Conservation (phyloP, 2,113 vertebrate genomes). For the Neomonachus schauinslandi region DNA sequence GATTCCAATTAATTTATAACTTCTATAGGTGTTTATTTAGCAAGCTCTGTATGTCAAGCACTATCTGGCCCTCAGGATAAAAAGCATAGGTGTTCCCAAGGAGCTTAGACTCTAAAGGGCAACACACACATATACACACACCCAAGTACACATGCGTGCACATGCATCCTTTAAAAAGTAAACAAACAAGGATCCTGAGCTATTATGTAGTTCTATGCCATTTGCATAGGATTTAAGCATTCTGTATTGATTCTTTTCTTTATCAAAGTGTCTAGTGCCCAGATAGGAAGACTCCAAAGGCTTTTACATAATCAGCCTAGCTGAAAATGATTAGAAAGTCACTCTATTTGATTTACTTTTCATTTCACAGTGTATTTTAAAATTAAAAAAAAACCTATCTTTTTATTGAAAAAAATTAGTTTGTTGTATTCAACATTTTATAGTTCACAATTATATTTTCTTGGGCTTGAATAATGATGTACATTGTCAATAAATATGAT, state of each 20-base stretch:
- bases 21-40: neutral
- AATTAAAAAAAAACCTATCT: neutral
- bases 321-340: neutral
- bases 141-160: neutral
- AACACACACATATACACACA: accelerated
- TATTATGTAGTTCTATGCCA: neutral
- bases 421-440: neutral
- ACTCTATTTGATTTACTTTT: neutral
- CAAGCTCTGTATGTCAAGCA: neutral
- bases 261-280: neutral
- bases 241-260: neutral
- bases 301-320: neutral
- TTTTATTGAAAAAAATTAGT: neutral
- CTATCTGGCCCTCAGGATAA: neutral
- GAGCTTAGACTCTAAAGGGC: neutral
- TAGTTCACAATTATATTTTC: neutral
- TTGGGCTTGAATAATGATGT: neutral
- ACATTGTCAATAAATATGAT: neutral
- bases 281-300: neutral
- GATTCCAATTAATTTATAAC: neutral
- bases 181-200: neutral
- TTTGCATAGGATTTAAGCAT: neutral
- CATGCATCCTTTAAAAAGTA: neutral
- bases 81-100: neutral
- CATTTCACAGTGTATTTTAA: neutral